Base-by-base conservation (phyloP, 2,113 vertebrate species). In the Coryphaenoides rupestris region DNA sequence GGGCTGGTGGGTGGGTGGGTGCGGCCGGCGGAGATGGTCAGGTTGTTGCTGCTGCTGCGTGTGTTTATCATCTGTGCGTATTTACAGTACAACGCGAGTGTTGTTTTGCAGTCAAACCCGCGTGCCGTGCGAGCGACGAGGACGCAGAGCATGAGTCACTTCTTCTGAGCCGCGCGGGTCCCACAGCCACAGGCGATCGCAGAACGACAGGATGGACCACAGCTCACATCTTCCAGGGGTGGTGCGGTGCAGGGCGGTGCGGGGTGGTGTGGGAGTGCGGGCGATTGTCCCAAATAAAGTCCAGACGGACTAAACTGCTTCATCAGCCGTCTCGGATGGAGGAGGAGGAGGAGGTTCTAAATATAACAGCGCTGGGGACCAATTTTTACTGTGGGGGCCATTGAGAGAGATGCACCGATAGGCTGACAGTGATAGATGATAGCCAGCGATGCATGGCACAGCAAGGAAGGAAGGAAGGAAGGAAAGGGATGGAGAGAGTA, bases 291-390 rank as follows among this genome's bases (percentile, higher is more conserved):
- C 63, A 70, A 77, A 82, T 77, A 64, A 1, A 63, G 71, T 58
- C 62, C 74, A 79, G 80, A 70, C 58, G 1, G 54, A 65, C 73
- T 28, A 19, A 19, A 73, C 63, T 50, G 59, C 22, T n/a, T 54
- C 28, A 0, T 19, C 65, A 33, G 74, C 55, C 69, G 69, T 74
- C 80, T 75, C 54, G 33, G 60, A 4, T 56, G 33, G 60, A 4
- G 1, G 0, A 28, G 66, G 0, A 28, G 66, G 60, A n/a, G n/a
- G n/a, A n/a, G n/a, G n/a, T n/a, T 21, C 14, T 62, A 79, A 77
- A 84, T 78, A 81, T 76, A 79, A 76, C n/a, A 70, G 28, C 63
- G 26, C 7, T 19, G 58, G 60, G 33, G 66, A 66, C 45, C 19
- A n/a, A 0, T 50, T 60, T 61, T 61, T 46, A 66, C 60, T 55